A percentile compares a stretch with the other conserved stretches of the same genome.
phyloP scores from a whole-genome alignment of 2,113 vertebrate genomes.

The Gallinago paraguaiae region DNA sequence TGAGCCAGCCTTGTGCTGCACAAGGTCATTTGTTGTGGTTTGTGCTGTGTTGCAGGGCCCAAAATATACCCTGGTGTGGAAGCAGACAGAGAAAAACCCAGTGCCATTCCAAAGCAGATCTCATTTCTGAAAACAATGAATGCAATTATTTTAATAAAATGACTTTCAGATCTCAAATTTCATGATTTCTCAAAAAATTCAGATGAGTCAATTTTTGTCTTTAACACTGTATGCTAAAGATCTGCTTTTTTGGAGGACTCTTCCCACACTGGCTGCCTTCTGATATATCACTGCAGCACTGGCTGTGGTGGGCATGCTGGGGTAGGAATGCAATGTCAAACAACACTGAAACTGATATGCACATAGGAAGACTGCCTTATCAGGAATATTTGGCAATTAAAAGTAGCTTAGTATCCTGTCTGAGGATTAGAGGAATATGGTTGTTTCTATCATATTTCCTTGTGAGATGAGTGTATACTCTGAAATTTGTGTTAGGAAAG shows the following conservation, averaged over 20 bases:
- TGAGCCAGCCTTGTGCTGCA: not conserved
- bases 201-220: not conserved
- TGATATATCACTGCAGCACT: not conserved
- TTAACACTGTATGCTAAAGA: not conserved
- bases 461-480: not conserved
- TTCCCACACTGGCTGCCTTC: not conserved
- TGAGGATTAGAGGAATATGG: not conserved
- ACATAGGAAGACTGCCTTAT: not conserved
- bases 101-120: not conserved
- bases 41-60: not conserved
- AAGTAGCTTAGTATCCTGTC: not conserved
- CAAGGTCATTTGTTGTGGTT: fast-evolving
- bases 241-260: not conserved
- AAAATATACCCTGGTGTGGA: not conserved
- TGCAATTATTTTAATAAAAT: not conserved
- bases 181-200: not conserved
- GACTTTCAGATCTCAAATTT: not conserved
- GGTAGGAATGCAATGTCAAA: not conserved
- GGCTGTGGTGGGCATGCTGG: not conserved
- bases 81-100: not conserved
- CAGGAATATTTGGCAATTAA: not conserved
- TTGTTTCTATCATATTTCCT: not conserved
- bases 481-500: not conserved
- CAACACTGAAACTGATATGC: not conserved
- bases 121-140: not conserved